phyloP scores from a whole-genome alignment of 2,888 invertebrate genomes.

The Tolmerus cingulatus region DNA sequence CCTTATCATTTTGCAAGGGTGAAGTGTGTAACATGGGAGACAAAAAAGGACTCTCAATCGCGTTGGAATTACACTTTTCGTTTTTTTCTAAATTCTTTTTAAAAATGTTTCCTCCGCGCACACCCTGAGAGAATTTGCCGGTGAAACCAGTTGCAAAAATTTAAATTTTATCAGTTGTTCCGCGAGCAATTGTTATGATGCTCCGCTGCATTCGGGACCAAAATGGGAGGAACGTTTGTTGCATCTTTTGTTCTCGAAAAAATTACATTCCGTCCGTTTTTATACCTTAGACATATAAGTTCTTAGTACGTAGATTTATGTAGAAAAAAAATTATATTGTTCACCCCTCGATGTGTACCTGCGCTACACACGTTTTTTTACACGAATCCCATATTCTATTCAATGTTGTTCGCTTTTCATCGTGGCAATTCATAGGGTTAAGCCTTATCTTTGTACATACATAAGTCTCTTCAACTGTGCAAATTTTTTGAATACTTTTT shows the following conservation, averaged over 20 bases:
- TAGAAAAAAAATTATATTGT: neutral
- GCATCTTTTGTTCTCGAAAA: neutral
- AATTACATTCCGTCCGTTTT: slow-evolving; percentile 15
- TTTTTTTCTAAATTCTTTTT: neutral
- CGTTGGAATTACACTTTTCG: slow-evolving; percentile 7
- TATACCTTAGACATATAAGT: neutral
- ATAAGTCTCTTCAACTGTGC: neutral
- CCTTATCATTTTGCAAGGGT: slow-evolving; percentile 16
- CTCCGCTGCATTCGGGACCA: neutral
- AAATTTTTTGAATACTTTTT: neutral
- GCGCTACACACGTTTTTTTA: slow-evolving; percentile 15
- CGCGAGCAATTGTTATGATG: neutral
- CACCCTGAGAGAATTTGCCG: slow-evolving; percentile 14
- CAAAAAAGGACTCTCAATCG: slow-evolving; percentile 9
- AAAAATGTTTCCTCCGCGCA: neutral
- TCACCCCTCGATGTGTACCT: neutral
- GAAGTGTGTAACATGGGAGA: neutral
- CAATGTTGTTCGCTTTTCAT: neutral
- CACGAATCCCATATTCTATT: neutral
- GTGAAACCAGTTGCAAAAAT: slow-evolving; percentile 18
- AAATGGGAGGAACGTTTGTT: neutral
- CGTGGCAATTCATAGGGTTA: neutral
- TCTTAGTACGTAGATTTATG: neutral
- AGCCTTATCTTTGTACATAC: neutral
- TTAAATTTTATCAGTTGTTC: neutral